phyloP scores from a whole-genome alignment of 37 sponge, comb jelly and placozoan species.

The Mnemiopsis leidyi region DNA sequence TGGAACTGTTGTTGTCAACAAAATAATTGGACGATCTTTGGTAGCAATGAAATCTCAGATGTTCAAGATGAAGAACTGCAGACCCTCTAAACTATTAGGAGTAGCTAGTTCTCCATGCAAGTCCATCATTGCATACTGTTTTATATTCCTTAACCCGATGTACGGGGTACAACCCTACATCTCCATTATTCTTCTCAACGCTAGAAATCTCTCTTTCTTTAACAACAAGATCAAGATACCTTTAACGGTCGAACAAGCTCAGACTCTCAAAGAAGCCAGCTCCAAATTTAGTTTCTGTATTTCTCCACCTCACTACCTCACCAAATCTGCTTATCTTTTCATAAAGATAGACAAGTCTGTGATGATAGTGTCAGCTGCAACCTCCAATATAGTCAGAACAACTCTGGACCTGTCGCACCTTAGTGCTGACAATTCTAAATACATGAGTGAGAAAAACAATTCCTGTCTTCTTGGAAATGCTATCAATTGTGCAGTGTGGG shows the following conservation, averaged over 20 bases:
- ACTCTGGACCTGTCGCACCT: not conserved
- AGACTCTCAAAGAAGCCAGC: not conserved
- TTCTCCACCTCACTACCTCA: conserved; percentile 44
- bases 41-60: conserved; percentile 21
- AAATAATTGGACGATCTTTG: conserved; percentile 5
- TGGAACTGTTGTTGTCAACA: conserved; percentile 33
- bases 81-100: not conserved
- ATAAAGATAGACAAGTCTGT: conserved; percentile 10
- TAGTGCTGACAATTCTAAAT: conserved; percentile 5
- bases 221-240: conserved; percentile 18
- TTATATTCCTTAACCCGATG: not conserved
- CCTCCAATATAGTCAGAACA: conserved; percentile 13
- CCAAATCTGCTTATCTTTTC: not conserved
- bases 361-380: conserved; percentile 28
- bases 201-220: not conserved
- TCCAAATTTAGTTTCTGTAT: not conserved
- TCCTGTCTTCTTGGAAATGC: not conserved
- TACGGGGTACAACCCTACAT: conserved; percentile 35
- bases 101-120: conserved; percentile 15
- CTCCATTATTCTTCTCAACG: not conserved
- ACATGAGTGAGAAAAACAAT: not conserved
- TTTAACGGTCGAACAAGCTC: not conserved
- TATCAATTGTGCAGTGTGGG: not conserved
- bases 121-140: not conserved
- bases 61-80: not conserved